Evolutionary conservation across 2,113 vertebrate species (phyloP), one percentile per base, ranked within the genome.

Genomic region (Atractosteus spatula): DNA sequence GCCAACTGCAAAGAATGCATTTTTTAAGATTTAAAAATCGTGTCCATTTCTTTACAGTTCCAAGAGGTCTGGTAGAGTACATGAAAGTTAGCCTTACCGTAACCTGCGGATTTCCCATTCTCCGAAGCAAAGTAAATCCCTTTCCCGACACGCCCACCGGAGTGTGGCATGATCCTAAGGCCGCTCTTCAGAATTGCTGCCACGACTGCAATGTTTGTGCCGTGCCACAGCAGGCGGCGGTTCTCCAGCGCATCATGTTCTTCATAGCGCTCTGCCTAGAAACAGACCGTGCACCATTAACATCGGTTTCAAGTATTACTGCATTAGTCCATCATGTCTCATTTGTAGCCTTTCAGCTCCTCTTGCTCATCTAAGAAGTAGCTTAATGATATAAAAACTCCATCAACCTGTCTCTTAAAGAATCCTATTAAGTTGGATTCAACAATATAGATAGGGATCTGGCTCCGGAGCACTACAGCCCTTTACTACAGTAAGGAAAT

Each of bases 61-160:
- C 56, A n/a, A 59, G 56, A 59, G 56, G 11, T 12, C 29, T 29
- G 29, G 29, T 29, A 29, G 29, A 29, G 29, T 12, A 29, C 29
- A 41, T 44, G 17, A 8, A 8, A 10, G 54, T 56, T 43, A 45
- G 0, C 2, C 91, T 95, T 77, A 98, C 96, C 94, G 0, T 96
- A 98, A 75, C 65, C 0, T 0, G 92, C 92, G 11, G 95, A 98
- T 78, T 96, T 98, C 69, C 74, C 76, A 84, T 94, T 97, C 89
- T 98, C 96, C 0, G 94, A 98, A 44, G 96, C 93, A 0, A 97
- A 99, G 85, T 95, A 99, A 75, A 97, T 94, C 16, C 96, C 95
- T 8, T 79, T 82, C 74, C 97, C 96, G 8, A 96, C 93, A 0
- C 92, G 89, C 0, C 96, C 95, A 0, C 96, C 94, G 0, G 95